phyloP scores from a whole-genome alignment of 2,888 invertebrate species.

The Myopa testacea region DNA sequence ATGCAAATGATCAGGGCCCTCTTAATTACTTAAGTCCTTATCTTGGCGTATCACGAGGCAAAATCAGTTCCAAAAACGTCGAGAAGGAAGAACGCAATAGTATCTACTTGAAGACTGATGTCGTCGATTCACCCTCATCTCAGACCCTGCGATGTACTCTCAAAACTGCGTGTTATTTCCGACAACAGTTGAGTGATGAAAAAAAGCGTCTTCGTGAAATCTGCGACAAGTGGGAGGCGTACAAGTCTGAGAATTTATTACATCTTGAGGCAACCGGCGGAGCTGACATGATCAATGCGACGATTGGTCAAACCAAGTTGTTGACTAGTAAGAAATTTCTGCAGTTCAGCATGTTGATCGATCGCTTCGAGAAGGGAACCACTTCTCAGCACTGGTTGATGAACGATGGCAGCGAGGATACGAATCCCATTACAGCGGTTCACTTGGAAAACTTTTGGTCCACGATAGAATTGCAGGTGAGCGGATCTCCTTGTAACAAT shows the following conservation, averaged over 20 bases:
- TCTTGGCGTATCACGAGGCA: constrained; percentile 71
- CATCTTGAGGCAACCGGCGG: constrained; percentile 63
- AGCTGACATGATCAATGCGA: constrained; percentile 73
- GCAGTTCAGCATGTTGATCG: constrained; percentile 75
- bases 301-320: constrained; percentile 81
- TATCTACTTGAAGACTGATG: constrained; percentile 51
- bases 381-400: constrained; percentile 43
- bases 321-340: constrained; percentile 79
- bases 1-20: constrained; percentile 40
- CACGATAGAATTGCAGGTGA: constrained; percentile 75
- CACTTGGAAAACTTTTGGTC: constrained; percentile 79
- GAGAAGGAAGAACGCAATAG: constrained; percentile 67
- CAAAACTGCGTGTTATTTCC: constrained; percentile 62
- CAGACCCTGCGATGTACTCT: constrained; percentile 49
- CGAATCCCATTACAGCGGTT: constrained; percentile 66
- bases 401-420: constrained; percentile 56
- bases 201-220: constrained; percentile 66
- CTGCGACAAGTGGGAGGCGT: constrained; percentile 70
- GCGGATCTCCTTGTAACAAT: constrained; percentile 38
- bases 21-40: constrained; percentile 67
- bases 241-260: constrained; percentile 55
- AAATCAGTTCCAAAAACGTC: constrained; percentile 68
- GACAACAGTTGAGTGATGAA: constrained; percentile 68
- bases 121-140: neutral
- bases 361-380: constrained; percentile 60